phyloP scores from a whole-genome alignment of 2,113 vertebrate species.

The Pomatostomus ruficeps region DNA sequence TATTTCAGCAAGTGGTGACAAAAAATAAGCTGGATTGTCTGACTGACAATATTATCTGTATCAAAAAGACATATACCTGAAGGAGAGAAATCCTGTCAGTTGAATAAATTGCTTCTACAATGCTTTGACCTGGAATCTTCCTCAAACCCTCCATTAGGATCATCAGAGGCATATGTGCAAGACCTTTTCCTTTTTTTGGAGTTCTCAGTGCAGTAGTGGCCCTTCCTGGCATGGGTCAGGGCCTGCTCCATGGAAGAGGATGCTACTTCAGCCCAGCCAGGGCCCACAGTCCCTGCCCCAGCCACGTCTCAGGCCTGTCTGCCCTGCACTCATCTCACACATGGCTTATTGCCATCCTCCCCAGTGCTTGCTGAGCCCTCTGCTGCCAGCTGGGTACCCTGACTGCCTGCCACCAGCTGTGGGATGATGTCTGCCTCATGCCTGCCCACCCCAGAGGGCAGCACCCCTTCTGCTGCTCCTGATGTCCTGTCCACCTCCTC shows the following conservation, averaged over 20 bases:
- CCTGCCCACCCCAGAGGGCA: rapidly evolving
- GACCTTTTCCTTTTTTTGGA: rapidly evolving
- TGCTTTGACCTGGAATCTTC: background rate
- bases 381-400: background rate
- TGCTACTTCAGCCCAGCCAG: rapidly evolving
- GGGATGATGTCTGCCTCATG: too few species aligned
- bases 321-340: background rate
- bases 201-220: background rate
- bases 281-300: too few species aligned
- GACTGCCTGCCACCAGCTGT: background rate
- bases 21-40: background rate
- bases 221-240: background rate
- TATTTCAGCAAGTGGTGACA: background rate
- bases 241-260: background rate
- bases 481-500: background rate
- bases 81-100: background rate
- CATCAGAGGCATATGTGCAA: background rate
- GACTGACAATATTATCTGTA: background rate
- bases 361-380: rapidly evolving
- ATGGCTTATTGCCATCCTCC: background rate
- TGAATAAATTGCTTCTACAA: background rate
- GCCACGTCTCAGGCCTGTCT: rapidly evolving
- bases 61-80: background rate
- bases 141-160: background rate
- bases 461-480: background rate